These are phyloP conservation scores for Ennomos quercinarius DNA, from an alignment of 2,888 invertebrate species.

Conservation along the genomic window DNA sequence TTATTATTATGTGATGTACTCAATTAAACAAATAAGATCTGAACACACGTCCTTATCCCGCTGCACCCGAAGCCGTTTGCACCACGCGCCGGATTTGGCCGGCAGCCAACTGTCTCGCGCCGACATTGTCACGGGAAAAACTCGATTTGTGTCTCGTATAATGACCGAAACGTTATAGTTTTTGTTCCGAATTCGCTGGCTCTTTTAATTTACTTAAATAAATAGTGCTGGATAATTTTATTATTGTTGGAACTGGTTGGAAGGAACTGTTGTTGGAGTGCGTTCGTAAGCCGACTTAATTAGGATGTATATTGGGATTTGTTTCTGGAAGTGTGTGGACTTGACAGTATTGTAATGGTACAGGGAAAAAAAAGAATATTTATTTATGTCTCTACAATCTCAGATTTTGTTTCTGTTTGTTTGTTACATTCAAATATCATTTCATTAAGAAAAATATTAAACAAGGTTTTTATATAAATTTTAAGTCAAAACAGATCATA, in stretches of 20 bases:
- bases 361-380: too few relatives aligned
- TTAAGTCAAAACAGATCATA: too few relatives aligned
- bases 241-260: slow-evolving; percentile 21
- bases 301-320: slow-evolving; percentile 19
- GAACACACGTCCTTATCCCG: too few relatives aligned
- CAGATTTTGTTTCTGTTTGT: too few relatives aligned
- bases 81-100: slow-evolving; percentile 54
- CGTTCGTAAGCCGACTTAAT: slow-evolving; percentile 22
- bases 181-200: slow-evolving; percentile 43
- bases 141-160: slow-evolving; percentile 68
- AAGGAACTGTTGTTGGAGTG: slow-evolving; percentile 14
- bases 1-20: too few relatives aligned
- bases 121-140: slow-evolving; percentile 64
- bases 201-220: slow-evolving; percentile 37
- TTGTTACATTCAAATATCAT: too few relatives aligned
- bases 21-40: too few relatives aligned
- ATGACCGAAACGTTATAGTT: slow-evolving; percentile 62
- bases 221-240: slow-evolving; percentile 38
- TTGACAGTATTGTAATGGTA: too few relatives aligned
- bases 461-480: too few relatives aligned
- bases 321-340: too few relatives aligned
- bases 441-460: too few relatives aligned
- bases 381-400: too few relatives aligned
- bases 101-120: slow-evolving; percentile 57
- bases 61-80: slow-evolving; percentile 14